Evolutionary conservation across 2,888 invertebrate genomes (phyloP).

Genomic region (Pristionchus entomophagus): DNA sequence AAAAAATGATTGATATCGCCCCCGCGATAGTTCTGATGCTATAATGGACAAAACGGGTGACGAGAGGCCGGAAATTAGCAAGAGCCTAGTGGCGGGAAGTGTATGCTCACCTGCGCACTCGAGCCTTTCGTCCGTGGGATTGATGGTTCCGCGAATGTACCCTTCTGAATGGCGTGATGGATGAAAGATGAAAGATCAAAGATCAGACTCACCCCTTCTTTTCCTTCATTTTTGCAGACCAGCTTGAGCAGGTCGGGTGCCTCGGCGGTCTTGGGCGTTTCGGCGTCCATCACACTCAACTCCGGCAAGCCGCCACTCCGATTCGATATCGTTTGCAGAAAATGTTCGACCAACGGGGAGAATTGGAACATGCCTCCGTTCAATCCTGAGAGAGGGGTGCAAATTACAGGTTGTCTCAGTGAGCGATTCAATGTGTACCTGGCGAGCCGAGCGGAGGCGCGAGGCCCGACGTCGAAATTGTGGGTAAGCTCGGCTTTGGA

Average conservation of each 20-base stretch:
- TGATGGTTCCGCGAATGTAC: background rate
- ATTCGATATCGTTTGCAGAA: conserved; percentile 61
- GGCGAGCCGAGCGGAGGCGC: conserved; percentile 22
- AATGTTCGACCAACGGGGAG: conserved; percentile 75
- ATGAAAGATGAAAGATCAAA: background rate
- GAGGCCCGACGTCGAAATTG: background rate
- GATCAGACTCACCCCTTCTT: conserved; percentile 9
- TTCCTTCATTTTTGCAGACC: background rate
- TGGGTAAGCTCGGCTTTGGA: conserved; percentile 1
- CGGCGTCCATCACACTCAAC: conserved; percentile 55
- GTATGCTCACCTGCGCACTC: background rate
- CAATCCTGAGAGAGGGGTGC: conserved; percentile 54
- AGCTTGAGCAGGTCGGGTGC: conserved; percentile 55
- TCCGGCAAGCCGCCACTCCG: conserved; percentile 56
- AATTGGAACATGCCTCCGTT: conserved; percentile 74
- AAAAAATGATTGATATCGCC: background rate
- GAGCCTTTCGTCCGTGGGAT: background rate
- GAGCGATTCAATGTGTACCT: background rate
- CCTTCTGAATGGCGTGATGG: background rate
- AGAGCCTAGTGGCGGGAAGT: conserved; percentile 29
- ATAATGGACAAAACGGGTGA: background rate
- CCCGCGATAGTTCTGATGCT: background rate
- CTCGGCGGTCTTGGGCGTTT: conserved; percentile 55
- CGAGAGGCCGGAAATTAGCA: background rate
- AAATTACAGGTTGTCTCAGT: background rate